A percentile compares a stretch with the other conserved stretches of the same genome.
These are phyloP conservation scores for Kradibia gibbosae DNA, from an alignment of 1,140 invertebrate species.

Conservation along the genomic window DNA sequence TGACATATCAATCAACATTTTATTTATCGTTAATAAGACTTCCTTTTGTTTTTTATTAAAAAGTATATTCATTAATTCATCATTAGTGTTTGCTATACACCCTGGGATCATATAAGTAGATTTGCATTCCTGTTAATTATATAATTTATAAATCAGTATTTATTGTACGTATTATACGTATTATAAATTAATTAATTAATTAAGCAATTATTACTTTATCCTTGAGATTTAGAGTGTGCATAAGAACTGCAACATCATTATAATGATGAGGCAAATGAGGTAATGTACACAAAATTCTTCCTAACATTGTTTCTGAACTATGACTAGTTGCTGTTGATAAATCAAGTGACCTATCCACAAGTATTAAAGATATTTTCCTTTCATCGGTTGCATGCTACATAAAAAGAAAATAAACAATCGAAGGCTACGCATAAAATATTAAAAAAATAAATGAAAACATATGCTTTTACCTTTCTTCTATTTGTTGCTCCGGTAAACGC, in stretches of 20 bases:
- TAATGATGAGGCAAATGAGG: slow-evolving; percentile 77
- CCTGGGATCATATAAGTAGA: slow-evolving; percentile 63
- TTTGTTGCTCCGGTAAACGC: slow-evolving; percentile 71
- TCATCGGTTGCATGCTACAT: slow-evolving; percentile 43
- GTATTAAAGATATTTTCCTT: slow-evolving; percentile 76
- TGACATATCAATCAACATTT: slow-evolving; percentile 72
- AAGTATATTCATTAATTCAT: slow-evolving; percentile 70
- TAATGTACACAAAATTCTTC: slow-evolving; percentile 76
- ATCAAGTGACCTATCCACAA: slow-evolving; percentile 80
- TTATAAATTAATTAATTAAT: slow-evolving; percentile 20
- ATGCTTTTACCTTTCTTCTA: slow-evolving; percentile 73
- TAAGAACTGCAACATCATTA: slow-evolving; percentile 78
- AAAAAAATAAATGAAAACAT: slow-evolving; percentile 23
- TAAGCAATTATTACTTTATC: slow-evolving; percentile 72
- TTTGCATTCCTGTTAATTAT: slow-evolving; percentile 57
- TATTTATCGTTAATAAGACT: slow-evolving; percentile 74
- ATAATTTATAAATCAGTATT: slow-evolving; percentile 20
- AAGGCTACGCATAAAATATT: slow-evolving; percentile 23
- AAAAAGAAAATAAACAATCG: neutral
- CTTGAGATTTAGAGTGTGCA: slow-evolving; percentile 75
- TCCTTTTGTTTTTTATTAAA: slow-evolving; percentile 77
- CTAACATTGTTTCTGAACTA: slow-evolving; percentile 77
- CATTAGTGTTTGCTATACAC: slow-evolving; percentile 64
- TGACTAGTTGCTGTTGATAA: slow-evolving; percentile 76
- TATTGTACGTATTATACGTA: slow-evolving; percentile 18